Evolutionary conservation across 2,797 vertebrate genomes (phyloP).

Genomic region (Trichosurus vulpecula): DNA sequence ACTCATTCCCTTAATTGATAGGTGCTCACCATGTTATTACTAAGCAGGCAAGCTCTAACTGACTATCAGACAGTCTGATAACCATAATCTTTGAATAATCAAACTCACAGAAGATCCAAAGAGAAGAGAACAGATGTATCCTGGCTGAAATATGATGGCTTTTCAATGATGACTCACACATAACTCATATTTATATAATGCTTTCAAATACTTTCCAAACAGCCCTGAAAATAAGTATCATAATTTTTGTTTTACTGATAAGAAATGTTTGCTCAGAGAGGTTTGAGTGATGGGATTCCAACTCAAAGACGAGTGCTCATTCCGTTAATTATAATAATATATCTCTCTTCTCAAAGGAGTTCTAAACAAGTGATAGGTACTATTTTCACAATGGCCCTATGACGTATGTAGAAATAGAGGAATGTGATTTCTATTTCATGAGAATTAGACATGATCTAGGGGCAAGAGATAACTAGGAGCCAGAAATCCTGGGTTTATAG

Average conservation of each 20-base stretch:
- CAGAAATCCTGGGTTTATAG: not conserved
- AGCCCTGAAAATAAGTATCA: not conserved
- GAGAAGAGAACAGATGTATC: not conserved
- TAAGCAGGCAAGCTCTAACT: not conserved
- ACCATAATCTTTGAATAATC: not conserved
- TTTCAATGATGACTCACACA: not conserved
- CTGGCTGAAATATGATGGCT: not conserved
- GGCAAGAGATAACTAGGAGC: not conserved
- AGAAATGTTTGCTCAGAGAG: not conserved
- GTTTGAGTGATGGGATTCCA: not conserved
- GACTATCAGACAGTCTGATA: not conserved
- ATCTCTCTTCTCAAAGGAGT: not conserved
- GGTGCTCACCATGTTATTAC: not conserved
- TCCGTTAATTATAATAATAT: not conserved
- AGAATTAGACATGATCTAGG: not conserved
- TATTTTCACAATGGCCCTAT: not conserved
- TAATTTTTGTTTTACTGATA: not conserved
- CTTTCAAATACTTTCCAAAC: not conserved
- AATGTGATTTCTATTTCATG: not conserved
- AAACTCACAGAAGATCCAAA: not conserved
- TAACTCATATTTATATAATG: not conserved
- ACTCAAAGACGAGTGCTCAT: not conserved
- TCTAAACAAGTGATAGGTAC: not conserved
- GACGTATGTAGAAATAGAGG: not conserved
- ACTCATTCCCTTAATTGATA: not conserved